Percentiles rank a stretch among this genome's conserved stretches.
These are phyloP conservation scores for Helicoverpa assulta DNA, from an alignment of 2,888 invertebrate genomes.

Conservation along the genomic window DNA sequence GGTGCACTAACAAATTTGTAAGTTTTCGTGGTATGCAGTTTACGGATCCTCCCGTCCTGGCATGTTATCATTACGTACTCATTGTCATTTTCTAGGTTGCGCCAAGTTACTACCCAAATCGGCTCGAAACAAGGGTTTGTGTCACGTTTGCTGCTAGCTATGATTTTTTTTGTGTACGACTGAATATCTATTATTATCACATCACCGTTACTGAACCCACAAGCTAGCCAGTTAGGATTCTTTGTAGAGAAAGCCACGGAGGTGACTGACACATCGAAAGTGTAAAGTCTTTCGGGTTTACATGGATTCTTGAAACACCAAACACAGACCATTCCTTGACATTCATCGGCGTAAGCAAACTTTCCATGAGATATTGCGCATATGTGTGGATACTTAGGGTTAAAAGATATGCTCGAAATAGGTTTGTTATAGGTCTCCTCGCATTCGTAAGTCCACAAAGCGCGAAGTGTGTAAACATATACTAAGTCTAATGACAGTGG, in stretches of 20 bases:
- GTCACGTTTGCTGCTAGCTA: conserved; percentile 89
- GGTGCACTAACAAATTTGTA: conserved; percentile 91
- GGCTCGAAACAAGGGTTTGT: conserved; percentile 92
- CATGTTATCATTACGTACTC: conserved; percentile 91
- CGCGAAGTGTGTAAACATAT: conserved; percentile 92
- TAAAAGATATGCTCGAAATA: conserved; percentile 92
- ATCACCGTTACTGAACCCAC: conserved; percentile 94
- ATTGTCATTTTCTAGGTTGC: conserved; percentile 76
- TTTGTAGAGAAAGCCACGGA: conserved; percentile 92
- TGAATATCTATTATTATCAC: conserved; percentile 93
- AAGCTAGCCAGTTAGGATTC: conserved; percentile 93
- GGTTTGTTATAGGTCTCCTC: conserved; percentile 87
- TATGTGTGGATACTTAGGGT: conserved; percentile 92
- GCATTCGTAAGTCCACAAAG: conserved; percentile 92
- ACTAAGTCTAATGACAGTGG: conserved; percentile 91
- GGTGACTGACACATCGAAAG: conserved; percentile 92
- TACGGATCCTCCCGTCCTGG: conserved; percentile 91
- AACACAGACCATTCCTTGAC: conserved; percentile 92
- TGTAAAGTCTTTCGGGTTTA: conserved; percentile 93
- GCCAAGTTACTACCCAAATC: conserved; percentile 92
- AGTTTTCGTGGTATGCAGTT: conserved; percentile 89
- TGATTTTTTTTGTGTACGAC: conserved; percentile 83
- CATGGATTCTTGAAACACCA: conserved; percentile 96
- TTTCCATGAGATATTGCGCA: conserved; percentile 94
- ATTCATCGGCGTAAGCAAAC: conserved; percentile 89